Evolutionary conservation across 2,888 invertebrate genomes (phyloP), one percentile per base, ranked within the genome.

Genomic region (Eubasilissa splendida): DNA sequence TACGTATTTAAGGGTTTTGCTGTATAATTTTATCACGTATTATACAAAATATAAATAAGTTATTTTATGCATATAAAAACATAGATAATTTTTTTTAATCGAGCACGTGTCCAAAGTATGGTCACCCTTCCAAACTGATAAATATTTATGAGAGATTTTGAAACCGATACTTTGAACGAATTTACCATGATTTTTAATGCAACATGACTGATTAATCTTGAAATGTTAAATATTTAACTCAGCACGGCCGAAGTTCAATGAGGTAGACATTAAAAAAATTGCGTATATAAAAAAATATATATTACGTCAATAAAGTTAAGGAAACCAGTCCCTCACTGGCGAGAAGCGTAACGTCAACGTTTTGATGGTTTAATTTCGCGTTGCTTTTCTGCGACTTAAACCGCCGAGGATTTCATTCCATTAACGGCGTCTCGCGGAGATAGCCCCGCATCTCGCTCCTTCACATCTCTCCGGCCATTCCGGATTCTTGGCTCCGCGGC

Each of bases 351-450:
- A 79, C 73, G 76, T 76, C 70, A 66, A 74, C 79, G 63, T 82
- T 82, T 82, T 82, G 80, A 82, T 79, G 80, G 68, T 80, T 82
- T 82, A 82, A 82, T 82, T 82, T 82, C 71, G 80, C 76, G 78
- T 68, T 65, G 71, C 82, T 82, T 78, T 68, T 79, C 75, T 76
- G 70, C 63, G 79, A 76, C 79, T 80, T 80, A 75, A 82, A 80
- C 78, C 70, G 76, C 58, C 68, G 58, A 66, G 74, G 80, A 80
- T 82, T 80, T 76, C 75, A 76, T 82, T 82, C 79, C 82, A 82
- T 82, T 80, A 81, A 76, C 71, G 81, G 63, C 74, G 58, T 74
- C 74, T 71, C 54, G 54, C 14, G 59, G 53, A 60, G 60, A 74
- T 81, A 76, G 68, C 76, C 79, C 73, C 70, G 76, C 75, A 75